Conservation (phyloP, 2,888 invertebrate genomes). For the Ypsolopha scabrella region DNA sequence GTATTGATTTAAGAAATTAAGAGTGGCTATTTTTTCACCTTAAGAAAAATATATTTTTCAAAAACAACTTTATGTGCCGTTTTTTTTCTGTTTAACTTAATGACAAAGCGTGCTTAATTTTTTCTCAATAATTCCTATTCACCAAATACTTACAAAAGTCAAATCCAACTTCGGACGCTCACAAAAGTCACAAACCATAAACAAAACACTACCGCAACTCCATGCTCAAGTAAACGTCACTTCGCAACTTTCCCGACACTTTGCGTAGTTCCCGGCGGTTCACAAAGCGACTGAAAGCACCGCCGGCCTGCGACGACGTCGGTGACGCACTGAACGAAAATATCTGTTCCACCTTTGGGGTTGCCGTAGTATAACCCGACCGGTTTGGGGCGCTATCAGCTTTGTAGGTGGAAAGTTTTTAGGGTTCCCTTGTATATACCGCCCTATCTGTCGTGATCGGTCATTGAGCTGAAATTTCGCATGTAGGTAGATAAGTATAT, state of each 20-base stretch:
- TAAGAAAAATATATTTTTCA: no score
- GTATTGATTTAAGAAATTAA: no score
- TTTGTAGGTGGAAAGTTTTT: not conserved
- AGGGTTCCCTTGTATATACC: no score
- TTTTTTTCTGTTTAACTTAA: no score
- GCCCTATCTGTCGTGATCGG: no score
- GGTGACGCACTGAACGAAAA: constrained; percentile 42
- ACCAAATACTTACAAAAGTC: not conserved
- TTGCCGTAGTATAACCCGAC: constrained; percentile 53
- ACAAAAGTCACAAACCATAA: not conserved
- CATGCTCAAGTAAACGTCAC: not conserved
- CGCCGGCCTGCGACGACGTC: not conserved
- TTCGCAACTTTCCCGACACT: not conserved
- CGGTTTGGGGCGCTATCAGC: not conserved
- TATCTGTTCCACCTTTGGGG: constrained; percentile 25
- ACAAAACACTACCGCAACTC: not conserved
- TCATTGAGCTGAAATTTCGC: no score
- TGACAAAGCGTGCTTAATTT: no score
- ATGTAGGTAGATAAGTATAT: no score
- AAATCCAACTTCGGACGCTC: not conserved
- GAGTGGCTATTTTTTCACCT: no score
- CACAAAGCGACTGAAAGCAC: not conserved
- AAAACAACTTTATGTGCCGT: no score
- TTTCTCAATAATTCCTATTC: not conserved
- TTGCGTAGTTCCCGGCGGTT: not conserved